These are phyloP conservation scores for Craterocephalus amniculus DNA, from an alignment of 2,797 vertebrate species.

Conservation along the genomic window DNA sequence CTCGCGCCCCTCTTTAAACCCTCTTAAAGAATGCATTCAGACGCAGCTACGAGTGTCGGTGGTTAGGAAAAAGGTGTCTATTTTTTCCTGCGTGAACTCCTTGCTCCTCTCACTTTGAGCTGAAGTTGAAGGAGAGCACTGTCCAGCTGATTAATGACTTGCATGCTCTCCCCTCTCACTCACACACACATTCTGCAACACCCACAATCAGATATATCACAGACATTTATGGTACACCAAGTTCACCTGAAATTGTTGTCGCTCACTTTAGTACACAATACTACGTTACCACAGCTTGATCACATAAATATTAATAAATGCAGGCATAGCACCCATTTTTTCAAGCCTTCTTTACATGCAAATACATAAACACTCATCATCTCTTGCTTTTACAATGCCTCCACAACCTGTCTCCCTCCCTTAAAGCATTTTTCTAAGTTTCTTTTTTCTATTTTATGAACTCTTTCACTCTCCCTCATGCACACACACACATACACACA, in stretches of 20 bases:
- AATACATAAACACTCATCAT: constrained; percentile 31
- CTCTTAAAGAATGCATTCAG: constrained; percentile 34
- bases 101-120: constrained; percentile 48
- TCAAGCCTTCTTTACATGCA: constrained; percentile 34
- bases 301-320: constrained; percentile 30
- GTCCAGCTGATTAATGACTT: constrained; percentile 70
- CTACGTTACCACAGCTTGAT: constrained; percentile 31
- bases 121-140: constrained; percentile 48
- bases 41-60: constrained; percentile 35
- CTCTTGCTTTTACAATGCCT: not conserved
- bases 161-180: constrained; percentile 2
- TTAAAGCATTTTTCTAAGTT: constrained; percentile 13
- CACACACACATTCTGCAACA: constrained; percentile 3
- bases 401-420: constrained; percentile 35
- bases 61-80: constrained; percentile 32
- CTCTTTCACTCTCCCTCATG: not conserved
- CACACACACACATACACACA: not conserved
- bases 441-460: constrained; percentile 2
- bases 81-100: constrained; percentile 38
- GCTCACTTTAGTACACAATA: constrained; percentile 4
- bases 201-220: constrained; percentile 47
- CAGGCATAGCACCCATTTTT: constrained; percentile 6
- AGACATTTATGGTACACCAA: constrained; percentile 33
- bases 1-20: constrained; percentile 17
- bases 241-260: constrained; percentile 46